Base-by-base conservation (phyloP, 2,113 vertebrate species). In the Takifugu flavidus region DNA sequence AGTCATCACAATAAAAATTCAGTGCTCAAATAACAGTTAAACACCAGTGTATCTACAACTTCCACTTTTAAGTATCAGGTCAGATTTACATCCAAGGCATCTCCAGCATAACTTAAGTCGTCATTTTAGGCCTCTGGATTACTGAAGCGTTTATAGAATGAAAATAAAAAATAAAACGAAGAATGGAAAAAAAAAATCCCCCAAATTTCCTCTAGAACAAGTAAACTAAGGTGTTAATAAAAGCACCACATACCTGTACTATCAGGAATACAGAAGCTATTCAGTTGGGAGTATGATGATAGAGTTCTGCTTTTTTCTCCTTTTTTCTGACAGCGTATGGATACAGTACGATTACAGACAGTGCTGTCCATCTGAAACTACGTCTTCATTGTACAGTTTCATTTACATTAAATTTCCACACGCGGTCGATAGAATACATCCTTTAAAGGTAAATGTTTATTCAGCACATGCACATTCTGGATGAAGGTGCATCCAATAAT, bases 311-410 rank as follows among this genome's bases (percentile, higher is more conserved):
- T 57, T 58, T 31, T 53, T 39, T 28, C 28, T 29, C 27, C 45
- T 53, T 63, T 67, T 73, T 72, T 77, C 58, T 58, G 52, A 82
- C 63, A 66, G 70, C 65, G 25, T 69, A 59, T 62, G 60, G 58
- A 72, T 60, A 79, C 72, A 62, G 73, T 64, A 82, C 68, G 74
- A 58, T 66, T 70, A 79, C 77, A 76, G 79, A 80, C 79, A 56
- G 53, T 56, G 68, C 75, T 72, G 75, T 81, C 79, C 71, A 31
- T 69, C 63, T 64, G 58, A 53, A 60, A 62, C 59, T 3, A 59
- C 49, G 28, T 56, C 56, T 25, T 76, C 64, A 70, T 65, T 75
- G 55, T 75, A 83, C 71, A 76, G 44, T 69, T 77, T 49, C 50
- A 72, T 83, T 82, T 77, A 85, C 80, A 83, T 56, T 61, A 50